phyloP scores from a whole-genome alignment of 1,140 invertebrate species.

The Caenorhabditis latens region DNA sequence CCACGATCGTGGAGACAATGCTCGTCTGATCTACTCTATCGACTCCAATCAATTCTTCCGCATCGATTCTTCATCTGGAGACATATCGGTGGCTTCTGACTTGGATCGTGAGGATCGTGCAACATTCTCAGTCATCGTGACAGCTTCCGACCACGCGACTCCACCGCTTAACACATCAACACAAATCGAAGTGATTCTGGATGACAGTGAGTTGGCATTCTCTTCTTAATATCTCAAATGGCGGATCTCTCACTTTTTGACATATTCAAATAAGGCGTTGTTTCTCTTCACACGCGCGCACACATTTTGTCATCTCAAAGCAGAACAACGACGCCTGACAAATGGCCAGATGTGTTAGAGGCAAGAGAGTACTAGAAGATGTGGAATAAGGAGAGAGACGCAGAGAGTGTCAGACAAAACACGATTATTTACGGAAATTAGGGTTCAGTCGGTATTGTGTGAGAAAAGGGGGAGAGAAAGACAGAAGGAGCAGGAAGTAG shows the following conservation, averaged over 20 bases:
- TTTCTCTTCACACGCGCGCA: not conserved
- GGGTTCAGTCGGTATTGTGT: slow-evolving; percentile 42
- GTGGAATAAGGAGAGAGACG: not conserved
- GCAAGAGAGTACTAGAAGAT: not conserved
- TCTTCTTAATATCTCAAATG: slow-evolving; percentile 35
- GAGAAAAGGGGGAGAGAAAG: not conserved
- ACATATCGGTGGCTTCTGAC: slow-evolving; percentile 83
- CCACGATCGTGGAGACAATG: slow-evolving; percentile 73
- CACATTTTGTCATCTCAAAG: slow-evolving; percentile 5
- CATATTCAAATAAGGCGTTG: slow-evolving; percentile 39
- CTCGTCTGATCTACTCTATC: slow-evolving; percentile 70
- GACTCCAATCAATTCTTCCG: slow-evolving; percentile 68
- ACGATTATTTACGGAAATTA: slow-evolving; percentile 56
- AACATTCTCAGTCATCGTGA: slow-evolving; percentile 87
- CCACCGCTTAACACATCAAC: slow-evolving; percentile 87
- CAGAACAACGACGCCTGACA: slow-evolving; percentile 36
- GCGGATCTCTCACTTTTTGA: slow-evolving; percentile 39
- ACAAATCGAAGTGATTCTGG: slow-evolving; percentile 85
- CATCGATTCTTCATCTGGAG: slow-evolving; percentile 59
- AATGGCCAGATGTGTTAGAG: slow-evolving; percentile 52
- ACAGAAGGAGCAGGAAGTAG: slow-evolving; percentile 44
- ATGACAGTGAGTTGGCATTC: slow-evolving; percentile 82
- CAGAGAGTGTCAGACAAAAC: slow-evolving; percentile 38
- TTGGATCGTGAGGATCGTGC: slow-evolving; percentile 87
- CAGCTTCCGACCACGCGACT: slow-evolving; percentile 88